These are phyloP conservation scores for Heliangelus exortis DNA, from an alignment of 2,797 vertebrate species.

Conservation along the genomic window DNA sequence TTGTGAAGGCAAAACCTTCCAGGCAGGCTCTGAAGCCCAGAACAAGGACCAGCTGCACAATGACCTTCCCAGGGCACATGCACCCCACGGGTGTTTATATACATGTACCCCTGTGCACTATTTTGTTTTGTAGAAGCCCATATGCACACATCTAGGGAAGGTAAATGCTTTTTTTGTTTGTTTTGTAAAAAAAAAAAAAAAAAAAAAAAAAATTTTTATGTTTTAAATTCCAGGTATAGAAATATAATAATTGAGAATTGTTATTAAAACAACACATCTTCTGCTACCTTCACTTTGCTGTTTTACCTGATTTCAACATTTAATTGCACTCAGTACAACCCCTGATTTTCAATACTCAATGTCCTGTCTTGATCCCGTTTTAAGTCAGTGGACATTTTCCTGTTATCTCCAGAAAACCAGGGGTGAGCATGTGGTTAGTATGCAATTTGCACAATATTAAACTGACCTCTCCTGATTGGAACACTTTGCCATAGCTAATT, in stretches of 20 bases:
- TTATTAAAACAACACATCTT: background rate
- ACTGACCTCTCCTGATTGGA: conserved; percentile 67
- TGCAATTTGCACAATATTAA: conserved; percentile 58
- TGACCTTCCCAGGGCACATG: background rate
- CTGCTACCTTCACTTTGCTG: background rate
- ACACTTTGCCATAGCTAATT: conserved; percentile 61
- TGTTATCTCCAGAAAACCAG: conserved; percentile 51
- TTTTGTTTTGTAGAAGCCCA: background rate
- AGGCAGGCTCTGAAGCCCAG: accelerated
- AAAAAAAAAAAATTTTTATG: too few relatives aligned
- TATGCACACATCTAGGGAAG: background rate
- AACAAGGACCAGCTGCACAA: accelerated
- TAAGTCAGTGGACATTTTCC: conserved; percentile 19
- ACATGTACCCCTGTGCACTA: background rate
- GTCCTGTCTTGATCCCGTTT: conserved; percentile 39
- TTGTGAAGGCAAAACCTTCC: background rate
- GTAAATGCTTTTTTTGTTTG: background rate
- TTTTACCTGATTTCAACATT: conserved; percentile 32
- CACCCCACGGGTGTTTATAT: background rate
- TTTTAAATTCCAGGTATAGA: background rate
- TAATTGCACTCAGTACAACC: background rate
- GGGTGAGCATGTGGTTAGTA: conserved; percentile 33
- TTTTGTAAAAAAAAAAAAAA: background rate
- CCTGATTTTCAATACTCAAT: background rate
- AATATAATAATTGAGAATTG: background rate